Conservation (phyloP, 2,797 vertebrate genomes). For the Morelia viridis region DNA sequence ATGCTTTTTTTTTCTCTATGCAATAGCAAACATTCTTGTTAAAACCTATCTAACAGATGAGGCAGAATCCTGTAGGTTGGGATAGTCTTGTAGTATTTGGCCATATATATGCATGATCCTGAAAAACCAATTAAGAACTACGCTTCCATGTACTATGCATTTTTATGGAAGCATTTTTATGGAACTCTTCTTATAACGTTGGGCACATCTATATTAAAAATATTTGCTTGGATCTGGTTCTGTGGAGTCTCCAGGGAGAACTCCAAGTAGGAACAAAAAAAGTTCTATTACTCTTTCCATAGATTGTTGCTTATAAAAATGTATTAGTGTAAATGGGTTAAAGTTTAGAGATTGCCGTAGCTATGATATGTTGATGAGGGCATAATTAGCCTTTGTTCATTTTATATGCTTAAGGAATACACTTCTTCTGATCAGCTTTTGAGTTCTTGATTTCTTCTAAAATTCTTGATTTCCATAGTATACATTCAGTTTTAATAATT, state of each 20-base stretch:
- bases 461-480: constrained; percentile 5
- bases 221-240: background rate
- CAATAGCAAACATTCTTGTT: background rate
- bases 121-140: background rate
- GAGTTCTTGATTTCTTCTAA: background rate
- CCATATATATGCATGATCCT: background rate
- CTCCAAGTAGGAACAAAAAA: background rate
- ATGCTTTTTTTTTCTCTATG: background rate
- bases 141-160: background rate
- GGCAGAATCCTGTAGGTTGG: background rate
- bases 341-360: background rate
- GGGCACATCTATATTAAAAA: background rate
- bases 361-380: background rate
- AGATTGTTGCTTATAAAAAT: background rate
- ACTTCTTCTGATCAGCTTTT: background rate
- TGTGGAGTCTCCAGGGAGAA: background rate
- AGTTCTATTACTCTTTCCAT: background rate
- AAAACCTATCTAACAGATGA: background rate
- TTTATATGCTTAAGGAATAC: background rate
- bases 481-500: background rate
- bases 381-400: background rate
- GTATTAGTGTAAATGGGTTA: background rate
- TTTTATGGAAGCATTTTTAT: background rate
- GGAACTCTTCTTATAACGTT: background rate
- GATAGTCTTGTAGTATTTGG: background rate